Conservation (phyloP, 2,888 invertebrate genomes). For the Orgyia antiqua region DNA sequence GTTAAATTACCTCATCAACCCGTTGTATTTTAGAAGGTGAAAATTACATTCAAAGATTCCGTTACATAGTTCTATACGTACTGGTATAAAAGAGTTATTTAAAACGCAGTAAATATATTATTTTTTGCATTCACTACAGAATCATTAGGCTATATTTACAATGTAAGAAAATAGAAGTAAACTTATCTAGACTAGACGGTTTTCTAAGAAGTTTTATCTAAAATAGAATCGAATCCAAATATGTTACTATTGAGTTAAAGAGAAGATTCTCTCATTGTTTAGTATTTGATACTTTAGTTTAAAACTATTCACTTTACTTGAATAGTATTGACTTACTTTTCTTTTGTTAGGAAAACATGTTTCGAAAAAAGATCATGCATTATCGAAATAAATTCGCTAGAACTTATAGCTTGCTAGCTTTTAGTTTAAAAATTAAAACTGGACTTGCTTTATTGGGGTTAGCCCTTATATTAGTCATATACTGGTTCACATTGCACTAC, state of each 20-base stretch:
- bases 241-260: slow-evolving; percentile 1
- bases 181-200: slow-evolving; percentile 6
- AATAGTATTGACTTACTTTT: not conserved
- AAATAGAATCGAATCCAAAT: slow-evolving; percentile 20
- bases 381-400: not conserved
- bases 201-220: slow-evolving; percentile 17
- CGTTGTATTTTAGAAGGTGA: no score
- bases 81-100: no score
- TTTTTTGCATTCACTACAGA: no score
- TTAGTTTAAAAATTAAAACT: no score
- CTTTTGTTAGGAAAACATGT: not conserved
- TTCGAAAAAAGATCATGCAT: not conserved
- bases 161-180: not conserved
- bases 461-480: no score
- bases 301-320: slow-evolving; percentile 3
- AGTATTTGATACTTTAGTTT: slow-evolving; percentile 1
- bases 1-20: no score
- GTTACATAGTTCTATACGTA: no score
- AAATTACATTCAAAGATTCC: no score
- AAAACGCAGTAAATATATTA: not conserved
- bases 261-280: slow-evolving; percentile 3
- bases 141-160: not conserved
- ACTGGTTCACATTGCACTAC: no score
- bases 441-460: no score
- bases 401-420: not conserved